Conservation (phyloP, 2,888 invertebrate species). For the Lottia scabra region DNA sequence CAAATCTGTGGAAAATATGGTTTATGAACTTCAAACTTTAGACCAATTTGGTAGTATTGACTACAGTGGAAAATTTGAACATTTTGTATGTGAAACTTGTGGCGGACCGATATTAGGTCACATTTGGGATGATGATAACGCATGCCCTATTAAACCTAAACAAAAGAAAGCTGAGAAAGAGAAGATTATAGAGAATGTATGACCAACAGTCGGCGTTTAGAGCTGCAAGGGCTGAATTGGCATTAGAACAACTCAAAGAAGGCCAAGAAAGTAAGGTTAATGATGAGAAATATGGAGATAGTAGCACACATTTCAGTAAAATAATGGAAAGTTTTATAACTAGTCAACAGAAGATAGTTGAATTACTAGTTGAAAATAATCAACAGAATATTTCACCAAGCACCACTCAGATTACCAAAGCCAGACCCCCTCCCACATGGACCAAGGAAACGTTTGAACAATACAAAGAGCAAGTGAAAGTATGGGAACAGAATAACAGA, state of each 20-base stretch:
- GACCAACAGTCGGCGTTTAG: neutral
- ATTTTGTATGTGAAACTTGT: no score
- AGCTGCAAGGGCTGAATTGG: neutral
- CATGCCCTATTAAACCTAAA: neutral
- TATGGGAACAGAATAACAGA: neutral
- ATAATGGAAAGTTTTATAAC: neutral
- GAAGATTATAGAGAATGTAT: neutral
- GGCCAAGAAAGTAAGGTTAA: neutral
- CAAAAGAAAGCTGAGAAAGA: no score
- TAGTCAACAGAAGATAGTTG: neutral
- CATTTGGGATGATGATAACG: no score
- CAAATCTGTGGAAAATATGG: neutral
- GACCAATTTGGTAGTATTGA: neutral
- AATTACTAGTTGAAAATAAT: neutral
- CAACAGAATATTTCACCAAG: neutral
- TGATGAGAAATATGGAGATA: neutral
- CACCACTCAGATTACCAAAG: neutral
- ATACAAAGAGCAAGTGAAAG: neutral
- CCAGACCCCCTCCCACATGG: neutral
- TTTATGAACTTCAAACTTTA: neutral
- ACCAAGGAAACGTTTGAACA: neutral
- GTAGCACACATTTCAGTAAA: neutral
- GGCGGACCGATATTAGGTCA: no score
- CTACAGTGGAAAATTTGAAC: no score
- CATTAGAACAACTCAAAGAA: neutral